These are phyloP conservation scores for Caenorhabditis uteleia DNA, from an alignment of 2,888 invertebrate species.

Conservation along the genomic window DNA sequence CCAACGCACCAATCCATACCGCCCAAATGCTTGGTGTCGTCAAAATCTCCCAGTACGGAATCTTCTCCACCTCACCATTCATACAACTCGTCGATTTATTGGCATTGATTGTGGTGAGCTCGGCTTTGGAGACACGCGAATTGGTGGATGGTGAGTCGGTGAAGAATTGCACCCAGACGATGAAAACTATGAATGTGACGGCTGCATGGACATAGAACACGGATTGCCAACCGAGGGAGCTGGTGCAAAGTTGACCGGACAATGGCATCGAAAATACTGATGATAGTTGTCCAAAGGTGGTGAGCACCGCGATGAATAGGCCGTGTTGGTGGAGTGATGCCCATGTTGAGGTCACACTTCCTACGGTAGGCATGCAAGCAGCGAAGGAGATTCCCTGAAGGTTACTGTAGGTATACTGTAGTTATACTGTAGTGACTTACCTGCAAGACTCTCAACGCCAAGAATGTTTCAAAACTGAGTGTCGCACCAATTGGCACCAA, in stretches of 20 bases:
- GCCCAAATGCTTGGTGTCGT: conserved; percentile 65
- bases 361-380: conserved; percentile 6
- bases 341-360: conserved; percentile 8
- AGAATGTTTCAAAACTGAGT: not conserved
- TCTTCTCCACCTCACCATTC: conserved; percentile 6
- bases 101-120: conserved; percentile 36
- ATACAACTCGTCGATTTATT: conserved; percentile 25
- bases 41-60: conserved; percentile 61
- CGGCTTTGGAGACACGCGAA: conserved; percentile 1
- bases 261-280: conserved; percentile 55
- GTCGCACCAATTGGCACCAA: conserved; percentile 41
- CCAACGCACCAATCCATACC: conserved; percentile 64
- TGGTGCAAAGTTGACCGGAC: conserved; percentile 57
- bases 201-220: conserved; percentile 63
- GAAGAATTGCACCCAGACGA: conserved; percentile 45
- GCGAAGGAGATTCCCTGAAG: conserved; percentile 10
- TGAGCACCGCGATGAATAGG: conserved; percentile 1
- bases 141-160: conserved; percentile 26
- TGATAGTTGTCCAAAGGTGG: conserved; percentile 11
- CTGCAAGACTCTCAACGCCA: conserved; percentile 1
- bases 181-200: conserved; percentile 54
- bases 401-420: not conserved
- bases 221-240: conserved; percentile 60
- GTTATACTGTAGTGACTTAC: not conserved
- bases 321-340: conserved; percentile 2